A percentile compares a stretch with the other conserved stretches of the same genome.
Conservation (phyloP, 2,888 invertebrate species). For the Vanessa cardui region DNA sequence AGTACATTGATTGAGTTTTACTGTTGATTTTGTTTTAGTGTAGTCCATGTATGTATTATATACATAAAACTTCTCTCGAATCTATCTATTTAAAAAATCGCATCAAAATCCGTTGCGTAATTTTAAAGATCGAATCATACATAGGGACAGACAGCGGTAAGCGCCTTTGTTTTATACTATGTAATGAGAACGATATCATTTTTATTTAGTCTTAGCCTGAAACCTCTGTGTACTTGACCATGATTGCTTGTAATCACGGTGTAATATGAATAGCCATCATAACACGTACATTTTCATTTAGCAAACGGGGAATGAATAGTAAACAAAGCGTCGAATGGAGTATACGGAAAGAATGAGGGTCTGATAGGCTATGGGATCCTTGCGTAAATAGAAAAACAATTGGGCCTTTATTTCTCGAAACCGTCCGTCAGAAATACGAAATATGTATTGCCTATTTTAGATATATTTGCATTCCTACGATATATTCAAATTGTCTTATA, state of each 20-base stretch:
- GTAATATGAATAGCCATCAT: constrained; percentile 14
- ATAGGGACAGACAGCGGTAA: too few species aligned
- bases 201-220: background rate
- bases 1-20: too few species aligned
- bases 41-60: too few species aligned
- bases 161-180: too few species aligned
- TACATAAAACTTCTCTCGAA: too few species aligned
- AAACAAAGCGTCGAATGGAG: constrained; percentile 22
- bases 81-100: too few species aligned
- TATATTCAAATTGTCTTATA: background rate
- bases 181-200: too few species aligned
- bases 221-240: background rate
- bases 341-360: constrained; percentile 21
- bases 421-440: constrained; percentile 14
- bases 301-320: constrained; percentile 11
- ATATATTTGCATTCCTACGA: background rate
- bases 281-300: constrained; percentile 17
- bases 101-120: too few species aligned
- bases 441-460: constrained; percentile 8
- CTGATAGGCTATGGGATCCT: constrained; percentile 24
- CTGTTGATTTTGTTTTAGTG: too few species aligned
- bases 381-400: constrained; percentile 38
- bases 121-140: too few species aligned
- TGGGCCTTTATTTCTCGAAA: constrained; percentile 29
- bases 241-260: background rate